Evolutionary conservation across 1,140 invertebrate species (phyloP), one percentile per base, ranked within the genome.

Genomic region (Drosophila pseudoobscura): DNA sequence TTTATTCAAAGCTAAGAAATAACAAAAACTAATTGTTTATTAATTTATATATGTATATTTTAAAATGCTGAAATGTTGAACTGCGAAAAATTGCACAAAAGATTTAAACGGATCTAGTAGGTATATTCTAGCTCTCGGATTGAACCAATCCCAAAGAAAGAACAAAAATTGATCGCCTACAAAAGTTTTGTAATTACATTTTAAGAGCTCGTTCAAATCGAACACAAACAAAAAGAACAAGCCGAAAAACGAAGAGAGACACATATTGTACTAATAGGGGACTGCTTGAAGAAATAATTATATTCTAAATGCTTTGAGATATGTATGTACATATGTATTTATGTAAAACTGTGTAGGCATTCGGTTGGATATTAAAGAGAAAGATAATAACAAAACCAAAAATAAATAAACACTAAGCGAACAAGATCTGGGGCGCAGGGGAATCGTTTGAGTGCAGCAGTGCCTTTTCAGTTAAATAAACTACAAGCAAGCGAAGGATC

Each of bases 381-480:
- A n/a, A 44, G 65, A 22, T 35, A 41, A 43, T 51, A 58, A 51
- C 44, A 6, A 50, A 59, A 43, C 24, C 53, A 45, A 13, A 51
- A 39, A 61, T 52, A 57, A 41, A 35, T 52, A 66, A 44, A 52
- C 69, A 76, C 63, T 76, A 69, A 70, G 58, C 55, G 44, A 41
- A 24, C 31, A 56, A n/a, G 43, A 62, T 63, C 46, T 53, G 43
- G 59, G 60, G 26, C 31, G 31, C n/a, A 39, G 65, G 54, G 41
- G 49, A 77, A 49, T 57, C 64, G 49, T 71, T 83, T 75, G 71
- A 84, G 75, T 83, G 80, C 80, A 83, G 80, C 80, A 84, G 80
- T 84, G 80, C 80, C 80, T 84, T 77, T 83, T 82, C 76, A 78
- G 84, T 54, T 60, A 75, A 39, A 64, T 50, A 77, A 77, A 62